phyloP scores from a whole-genome alignment of 2,888 invertebrate species.

The Sipha maydis region DNA sequence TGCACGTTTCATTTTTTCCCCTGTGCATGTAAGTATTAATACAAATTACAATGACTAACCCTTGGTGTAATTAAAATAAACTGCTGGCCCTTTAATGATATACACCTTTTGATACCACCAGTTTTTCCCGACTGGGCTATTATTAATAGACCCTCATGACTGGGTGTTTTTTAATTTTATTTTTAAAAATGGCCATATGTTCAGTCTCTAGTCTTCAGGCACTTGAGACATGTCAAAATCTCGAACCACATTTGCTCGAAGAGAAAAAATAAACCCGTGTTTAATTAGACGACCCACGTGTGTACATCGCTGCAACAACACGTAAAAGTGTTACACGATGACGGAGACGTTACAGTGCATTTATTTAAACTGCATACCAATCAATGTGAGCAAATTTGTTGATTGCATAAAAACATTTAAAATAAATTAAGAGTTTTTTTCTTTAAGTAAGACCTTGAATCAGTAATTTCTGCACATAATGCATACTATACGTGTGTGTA shows the following conservation, averaged over 20 bases:
- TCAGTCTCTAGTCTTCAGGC: slow-evolving; percentile 25
- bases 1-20: not conserved
- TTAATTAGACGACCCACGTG: slow-evolving; percentile 53
- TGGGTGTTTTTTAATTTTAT: slow-evolving; percentile 36
- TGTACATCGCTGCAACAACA: not conserved
- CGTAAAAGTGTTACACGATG: not conserved
- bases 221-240: slow-evolving; percentile 53
- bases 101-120: slow-evolving; percentile 40
- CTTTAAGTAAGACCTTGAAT: not conserved
- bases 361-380: not conserved
- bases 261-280: slow-evolving; percentile 31
- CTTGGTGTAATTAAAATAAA: slow-evolving; percentile 41
- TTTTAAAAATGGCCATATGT: slow-evolving; percentile 51
- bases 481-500: not conserved
- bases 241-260: slow-evolving; percentile 21
- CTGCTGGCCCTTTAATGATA: slow-evolving; percentile 22
- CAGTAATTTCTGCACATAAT: not conserved
- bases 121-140: slow-evolving; percentile 31
- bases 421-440: not conserved
- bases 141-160: slow-evolving; percentile 45
- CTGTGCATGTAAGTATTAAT: not conserved
- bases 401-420: not conserved
- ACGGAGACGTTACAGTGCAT: not conserved
- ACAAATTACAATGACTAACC: slow-evolving; percentile 35
- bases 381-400: not conserved